Evolutionary conservation across 2,113 vertebrate genomes (phyloP), one percentile per base, ranked within the genome.

Genomic region (Anoplopoma fimbria): DNA sequence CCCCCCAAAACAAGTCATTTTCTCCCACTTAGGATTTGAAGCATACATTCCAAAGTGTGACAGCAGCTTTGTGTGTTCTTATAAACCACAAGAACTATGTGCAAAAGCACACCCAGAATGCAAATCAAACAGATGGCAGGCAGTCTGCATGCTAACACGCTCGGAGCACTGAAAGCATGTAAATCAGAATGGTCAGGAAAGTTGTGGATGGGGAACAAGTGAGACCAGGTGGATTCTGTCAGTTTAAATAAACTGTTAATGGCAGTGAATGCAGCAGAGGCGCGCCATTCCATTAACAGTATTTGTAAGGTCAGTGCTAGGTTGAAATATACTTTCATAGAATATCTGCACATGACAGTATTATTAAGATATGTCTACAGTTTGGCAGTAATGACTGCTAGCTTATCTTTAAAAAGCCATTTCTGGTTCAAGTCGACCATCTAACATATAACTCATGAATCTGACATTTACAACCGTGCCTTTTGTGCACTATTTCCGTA

Each of bases 161-260:
- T 49, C 0, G 21, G 33, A 38, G 40, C 1, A 21, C n/a, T 17
- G 53, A 62, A 69, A 61, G 4, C 78, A 34, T 76, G 72, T 76
- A 63, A 76, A 82, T 69, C 55, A 45, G 19, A 31, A 51, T 0
- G 58, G 29, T 57, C 58, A 29, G 73, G 69, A 57, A 62, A 19
- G 47, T 45, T 38, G 45, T 71, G 36, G 65, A 65, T 2, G 58
- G 34, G 21, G 65, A 64, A n/a, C 57, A 71, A 82, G 58, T 36
- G 65, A 57, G 73, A 71, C 67, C 74, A 77, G 74, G 68, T 77
- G 81, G 17, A 3, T 34, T 31, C 57, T 34, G 29, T 76, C 74
- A 23, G 12, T 45, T 58, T 36, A 36, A 58, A 77, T 70, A n/a
- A 71, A 55, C 58, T 64, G 65, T 34, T 63, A 33, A 76, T 2